Conservation (phyloP, 2,113 vertebrate species). For the Rhineura floridana region DNA sequence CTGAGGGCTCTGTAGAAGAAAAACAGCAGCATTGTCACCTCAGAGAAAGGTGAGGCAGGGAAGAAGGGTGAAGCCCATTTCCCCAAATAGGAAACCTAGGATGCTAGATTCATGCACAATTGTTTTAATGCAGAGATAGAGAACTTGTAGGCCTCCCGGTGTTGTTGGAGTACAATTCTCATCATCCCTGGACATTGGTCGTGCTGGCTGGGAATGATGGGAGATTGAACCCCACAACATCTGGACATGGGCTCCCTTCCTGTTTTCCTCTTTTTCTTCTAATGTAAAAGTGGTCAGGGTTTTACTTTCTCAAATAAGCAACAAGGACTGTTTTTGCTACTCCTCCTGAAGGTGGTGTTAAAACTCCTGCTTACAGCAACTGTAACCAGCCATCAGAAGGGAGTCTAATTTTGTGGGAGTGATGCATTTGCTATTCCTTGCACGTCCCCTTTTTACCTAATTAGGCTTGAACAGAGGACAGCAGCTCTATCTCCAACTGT, state of each 20-base stretch:
- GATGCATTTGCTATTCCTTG: background rate
- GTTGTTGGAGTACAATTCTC: too few species aligned
- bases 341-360: background rate
- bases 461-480: background rate
- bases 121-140: background rate
- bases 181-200: too few species aligned
- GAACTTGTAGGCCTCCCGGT: too few species aligned
- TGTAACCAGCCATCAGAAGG: background rate
- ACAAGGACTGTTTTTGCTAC: background rate
- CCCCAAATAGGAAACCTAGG: background rate
- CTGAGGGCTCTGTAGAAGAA: background rate
- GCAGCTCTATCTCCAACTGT: background rate
- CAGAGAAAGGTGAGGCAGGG: background rate
- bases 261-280: background rate
- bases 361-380: background rate
- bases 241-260: too few species aligned
- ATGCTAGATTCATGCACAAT: background rate
- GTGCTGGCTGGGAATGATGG: too few species aligned
- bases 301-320: background rate
- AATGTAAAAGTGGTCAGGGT: background rate
- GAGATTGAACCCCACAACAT: too few species aligned
- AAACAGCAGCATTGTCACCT: background rate
- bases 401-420: background rate
- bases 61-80: background rate
- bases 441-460: background rate